A percentile compares a stretch with the other conserved stretches of the same genome.
These are phyloP conservation scores for Phoeniculus purpureus DNA, from an alignment of 2,797 vertebrate species.

Conservation along the genomic window DNA sequence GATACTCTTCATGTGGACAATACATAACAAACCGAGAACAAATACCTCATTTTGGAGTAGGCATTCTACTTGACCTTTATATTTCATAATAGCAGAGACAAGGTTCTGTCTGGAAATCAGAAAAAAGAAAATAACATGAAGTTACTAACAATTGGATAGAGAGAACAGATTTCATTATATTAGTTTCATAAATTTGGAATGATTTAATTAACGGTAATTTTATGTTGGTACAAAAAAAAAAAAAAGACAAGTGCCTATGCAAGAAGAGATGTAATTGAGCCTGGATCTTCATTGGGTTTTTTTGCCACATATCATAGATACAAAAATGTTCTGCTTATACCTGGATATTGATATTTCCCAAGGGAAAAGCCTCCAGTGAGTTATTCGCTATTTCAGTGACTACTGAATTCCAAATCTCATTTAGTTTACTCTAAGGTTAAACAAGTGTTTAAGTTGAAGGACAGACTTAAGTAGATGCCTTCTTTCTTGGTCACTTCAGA, in stretches of 20 bases:
- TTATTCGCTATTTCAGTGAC: not conserved
- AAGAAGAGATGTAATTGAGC: not conserved
- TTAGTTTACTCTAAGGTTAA: not conserved
- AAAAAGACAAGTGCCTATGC: not conserved
- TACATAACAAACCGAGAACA: not conserved
- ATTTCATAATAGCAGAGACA: conserved; percentile 58
- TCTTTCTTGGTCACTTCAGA: not conserved
- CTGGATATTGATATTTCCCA: not conserved
- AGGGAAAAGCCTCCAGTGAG: not conserved
- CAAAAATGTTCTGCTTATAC: not conserved
- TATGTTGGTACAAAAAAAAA: not conserved
- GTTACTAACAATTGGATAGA: not conserved
- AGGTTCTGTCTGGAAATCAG: conserved; percentile 62
- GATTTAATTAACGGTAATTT: not conserved
- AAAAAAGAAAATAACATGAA: not conserved
- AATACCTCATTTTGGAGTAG: conserved; percentile 72
- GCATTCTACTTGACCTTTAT: conserved; percentile 43
- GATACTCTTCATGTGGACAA: not conserved
- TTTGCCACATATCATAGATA: not conserved
- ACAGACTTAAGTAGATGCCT: not conserved
- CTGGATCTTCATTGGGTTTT: rapidly evolving
- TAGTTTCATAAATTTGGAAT: too few relatives aligned
- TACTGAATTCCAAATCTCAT: not conserved
- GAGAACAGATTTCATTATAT: not conserved
- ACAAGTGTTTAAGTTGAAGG: not conserved